Conservation (phyloP, 1,140 invertebrate genomes). For the Sminthurinus signatus region DNA sequence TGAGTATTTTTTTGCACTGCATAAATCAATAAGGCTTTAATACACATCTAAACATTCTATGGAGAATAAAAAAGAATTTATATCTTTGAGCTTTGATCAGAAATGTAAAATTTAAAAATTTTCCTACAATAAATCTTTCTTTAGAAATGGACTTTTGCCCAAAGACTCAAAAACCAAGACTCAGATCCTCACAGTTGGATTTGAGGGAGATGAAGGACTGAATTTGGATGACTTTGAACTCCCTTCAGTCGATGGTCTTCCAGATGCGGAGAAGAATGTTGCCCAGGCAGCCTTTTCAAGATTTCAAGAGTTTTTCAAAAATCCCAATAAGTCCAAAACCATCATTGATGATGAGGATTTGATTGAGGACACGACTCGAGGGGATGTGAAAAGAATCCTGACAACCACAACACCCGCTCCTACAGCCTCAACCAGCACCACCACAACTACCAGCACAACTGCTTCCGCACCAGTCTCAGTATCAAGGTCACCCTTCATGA, state of each 20-base stretch:
- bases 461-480: too few relatives aligned
- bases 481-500: too few relatives aligned
- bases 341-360: constrained; percentile 13
- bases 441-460: not conserved
- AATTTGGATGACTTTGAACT: constrained; percentile 35
- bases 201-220: constrained; percentile 30
- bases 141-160: not conserved
- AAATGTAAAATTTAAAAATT: too few relatives aligned
- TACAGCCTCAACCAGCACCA: not conserved
- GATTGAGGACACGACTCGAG: not conserved
- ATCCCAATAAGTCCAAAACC: constrained; percentile 14
- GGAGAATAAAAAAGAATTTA: too few relatives aligned
- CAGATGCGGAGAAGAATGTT: constrained; percentile 22
- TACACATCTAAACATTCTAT: too few relatives aligned
- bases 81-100: too few relatives aligned
- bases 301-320: constrained; percentile 33
- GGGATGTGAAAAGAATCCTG: not conserved
- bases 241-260: constrained; percentile 11
- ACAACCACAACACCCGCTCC: not conserved
- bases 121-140: too few relatives aligned
- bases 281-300: constrained; percentile 31
- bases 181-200: constrained; percentile 36
- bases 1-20: too few relatives aligned
- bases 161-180: constrained; percentile 18
- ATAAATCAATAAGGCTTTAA: too few relatives aligned